phyloP scores from a whole-genome alignment of 2,888 invertebrate genomes.

The Gryllus longicercus region DNA sequence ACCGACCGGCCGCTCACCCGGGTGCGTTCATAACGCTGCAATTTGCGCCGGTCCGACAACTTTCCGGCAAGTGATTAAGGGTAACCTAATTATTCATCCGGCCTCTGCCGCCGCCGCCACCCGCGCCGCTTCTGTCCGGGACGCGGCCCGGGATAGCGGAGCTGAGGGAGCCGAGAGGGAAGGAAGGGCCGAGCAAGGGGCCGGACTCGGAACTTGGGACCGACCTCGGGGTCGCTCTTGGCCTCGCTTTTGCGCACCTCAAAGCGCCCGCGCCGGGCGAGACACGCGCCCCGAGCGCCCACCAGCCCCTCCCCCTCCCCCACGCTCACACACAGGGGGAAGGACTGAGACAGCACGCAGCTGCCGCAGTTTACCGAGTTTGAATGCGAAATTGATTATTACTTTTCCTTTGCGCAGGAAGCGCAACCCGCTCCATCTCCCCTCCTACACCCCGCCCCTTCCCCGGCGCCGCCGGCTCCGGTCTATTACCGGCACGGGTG shows the following conservation, averaged over 20 bases:
- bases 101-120: not conserved
- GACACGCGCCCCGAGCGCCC: too few species aligned
- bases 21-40: not conserved
- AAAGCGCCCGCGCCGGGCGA: too few species aligned
- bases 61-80: slow-evolving; percentile 10
- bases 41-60: not conserved
- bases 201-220: not conserved
- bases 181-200: not conserved
- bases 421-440: not conserved
- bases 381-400: slow-evolving; percentile 9
- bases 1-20: not conserved
- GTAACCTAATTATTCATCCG: slow-evolving; percentile 17
- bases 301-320: too few species aligned
- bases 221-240: too few species aligned
- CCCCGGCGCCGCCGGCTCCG: not conserved
- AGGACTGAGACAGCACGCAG: too few species aligned
- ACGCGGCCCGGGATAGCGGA: too few species aligned
- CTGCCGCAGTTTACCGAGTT: not conserved
- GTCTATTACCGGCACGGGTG: not conserved
- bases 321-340: too few species aligned
- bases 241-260: too few species aligned
- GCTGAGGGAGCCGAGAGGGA: not conserved
- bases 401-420: not conserved
- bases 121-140: too few species aligned
- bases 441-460: not conserved